Base-by-base conservation (phyloP, 2,888 invertebrate genomes). In the Chaitophorus viminalis region DNA sequence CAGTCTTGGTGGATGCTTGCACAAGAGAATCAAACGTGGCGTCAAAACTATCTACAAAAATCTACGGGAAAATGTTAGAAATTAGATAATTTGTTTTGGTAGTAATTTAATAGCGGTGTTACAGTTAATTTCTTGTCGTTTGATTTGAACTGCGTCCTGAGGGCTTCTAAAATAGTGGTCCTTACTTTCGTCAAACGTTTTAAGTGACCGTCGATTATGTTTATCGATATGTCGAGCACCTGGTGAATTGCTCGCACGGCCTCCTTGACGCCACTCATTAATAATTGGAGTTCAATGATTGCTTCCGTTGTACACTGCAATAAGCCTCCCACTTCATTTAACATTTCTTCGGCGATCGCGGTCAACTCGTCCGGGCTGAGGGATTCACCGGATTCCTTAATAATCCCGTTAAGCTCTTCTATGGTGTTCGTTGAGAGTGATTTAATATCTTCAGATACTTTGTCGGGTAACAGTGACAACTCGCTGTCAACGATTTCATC, bases 61-160 rank as follows among this genome's bases (percentile, higher is more conserved):
- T n/a, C 76, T 85, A 21, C n/a, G 25, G 76, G 39, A 29, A 29
- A 76, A 2, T 11, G 21, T 11, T n/a, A 68, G 29, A 68, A 29
- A 60, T 3, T n/a, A n/a, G n/a, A n/a, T n/a, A n/a, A n/a, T 46
- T 46, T 46, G 46, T 46, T 46, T 46, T 14, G 46, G 14, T 14
- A 46, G 3, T 46, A 14, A 14, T 46, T 46, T 46, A 46, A 14
- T 14, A 46, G 14, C 46, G 14, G 46, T 46, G 11, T 46, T 46
- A 87, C 87, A 9, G 81, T 36, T 54, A 65, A 46, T 46, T 81
- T 18, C 2, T 4, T 33, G 65, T 87, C 81, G 31, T 87, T 75
- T 1, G 0, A 25, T 33, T 54, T 46, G 1, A 75, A n/a, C 8
- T 29, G 39, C 3, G 4, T 33, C 6, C 81, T 46, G 0, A 87